phyloP scores from a whole-genome alignment of 2,113 vertebrate genomes.

The Pachycephala philippinensis region DNA sequence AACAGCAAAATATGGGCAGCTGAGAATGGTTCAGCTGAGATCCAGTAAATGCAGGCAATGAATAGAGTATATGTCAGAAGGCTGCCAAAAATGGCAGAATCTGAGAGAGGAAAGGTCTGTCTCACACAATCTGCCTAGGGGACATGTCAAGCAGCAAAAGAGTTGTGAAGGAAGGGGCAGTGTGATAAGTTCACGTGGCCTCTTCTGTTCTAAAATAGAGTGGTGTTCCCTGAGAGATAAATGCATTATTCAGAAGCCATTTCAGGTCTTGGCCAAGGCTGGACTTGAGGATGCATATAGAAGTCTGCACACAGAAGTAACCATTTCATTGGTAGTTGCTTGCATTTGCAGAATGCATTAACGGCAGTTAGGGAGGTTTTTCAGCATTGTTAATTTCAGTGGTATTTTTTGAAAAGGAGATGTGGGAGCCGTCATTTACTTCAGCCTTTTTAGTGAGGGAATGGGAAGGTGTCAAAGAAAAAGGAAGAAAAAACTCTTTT shows the following conservation, averaged over 20 bases:
- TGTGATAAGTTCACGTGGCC: neutral
- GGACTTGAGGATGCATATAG: neutral
- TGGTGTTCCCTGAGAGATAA: neutral
- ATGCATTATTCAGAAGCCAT: constrained; percentile 31
- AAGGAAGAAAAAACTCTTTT: neutral
- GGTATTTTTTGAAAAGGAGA: neutral
- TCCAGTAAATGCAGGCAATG: neutral
- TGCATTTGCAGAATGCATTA: neutral
- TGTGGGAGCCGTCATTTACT: neutral
- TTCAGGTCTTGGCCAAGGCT: neutral
- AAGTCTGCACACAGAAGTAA: neutral
- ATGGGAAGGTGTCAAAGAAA: neutral
- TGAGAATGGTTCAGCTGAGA: neutral
- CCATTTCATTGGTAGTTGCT: neutral
- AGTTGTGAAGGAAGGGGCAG: neutral
- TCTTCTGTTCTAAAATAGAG: constrained; percentile 24
- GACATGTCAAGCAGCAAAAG: constrained; percentile 17
- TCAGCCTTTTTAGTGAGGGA: neutral
- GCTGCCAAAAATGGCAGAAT: constrained; percentile 20
- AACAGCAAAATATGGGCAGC: neutral
- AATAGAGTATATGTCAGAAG: neutral
- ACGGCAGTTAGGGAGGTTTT: neutral
- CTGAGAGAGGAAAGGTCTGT: neutral
- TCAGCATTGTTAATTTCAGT: neutral
- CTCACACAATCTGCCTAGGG: neutral